These are phyloP conservation scores for Schizaphis graminum DNA, from an alignment of 2,888 invertebrate genomes.

Conservation along the genomic window DNA sequence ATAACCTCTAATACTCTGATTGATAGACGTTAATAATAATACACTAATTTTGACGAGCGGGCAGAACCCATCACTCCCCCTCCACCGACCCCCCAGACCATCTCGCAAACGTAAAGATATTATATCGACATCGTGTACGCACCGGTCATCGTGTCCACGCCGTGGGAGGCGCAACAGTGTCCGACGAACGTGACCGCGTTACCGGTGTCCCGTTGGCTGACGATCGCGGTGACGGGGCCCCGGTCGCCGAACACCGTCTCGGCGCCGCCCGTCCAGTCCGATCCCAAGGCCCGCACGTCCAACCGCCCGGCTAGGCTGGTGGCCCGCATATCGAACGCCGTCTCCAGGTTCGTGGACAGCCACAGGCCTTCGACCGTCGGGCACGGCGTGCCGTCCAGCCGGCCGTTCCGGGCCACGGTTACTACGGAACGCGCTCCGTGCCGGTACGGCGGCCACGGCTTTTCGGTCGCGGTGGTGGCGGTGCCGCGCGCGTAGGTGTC, in stretches of 20 bases:
- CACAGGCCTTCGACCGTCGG: constrained; percentile 27
- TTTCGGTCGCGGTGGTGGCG: not conserved
- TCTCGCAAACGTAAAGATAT: not conserved
- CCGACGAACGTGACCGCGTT: constrained; percentile 49
- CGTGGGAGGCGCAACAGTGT: not conserved
- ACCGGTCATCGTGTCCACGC: constrained; percentile 39
- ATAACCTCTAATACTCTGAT: not conserved
- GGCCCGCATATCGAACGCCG: constrained; percentile 15
- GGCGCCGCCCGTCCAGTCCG: constrained; percentile 28
- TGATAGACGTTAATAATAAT: not conserved
- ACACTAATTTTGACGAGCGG: not conserved
- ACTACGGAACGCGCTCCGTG: not conserved
- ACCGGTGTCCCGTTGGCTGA: constrained; percentile 8
- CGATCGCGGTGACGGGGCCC: constrained; percentile 16
- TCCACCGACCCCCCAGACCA: accelerated
- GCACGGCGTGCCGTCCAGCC: constrained; percentile 16
- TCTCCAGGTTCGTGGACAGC: constrained; percentile 42
- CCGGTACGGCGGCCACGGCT: not conserved
- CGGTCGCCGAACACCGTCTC: constrained; percentile 33
- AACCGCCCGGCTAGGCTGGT: not conserved
- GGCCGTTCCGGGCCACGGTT: not conserved
- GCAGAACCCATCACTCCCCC: not conserved
- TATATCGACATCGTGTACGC: not conserved
- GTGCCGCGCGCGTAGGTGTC: not conserved
- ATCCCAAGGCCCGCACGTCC: constrained; percentile 1